Percentiles rank a stretch among this genome's conserved stretches.
Conservation (phyloP, 2,113 vertebrate genomes). For the Cygnus buccinator region DNA sequence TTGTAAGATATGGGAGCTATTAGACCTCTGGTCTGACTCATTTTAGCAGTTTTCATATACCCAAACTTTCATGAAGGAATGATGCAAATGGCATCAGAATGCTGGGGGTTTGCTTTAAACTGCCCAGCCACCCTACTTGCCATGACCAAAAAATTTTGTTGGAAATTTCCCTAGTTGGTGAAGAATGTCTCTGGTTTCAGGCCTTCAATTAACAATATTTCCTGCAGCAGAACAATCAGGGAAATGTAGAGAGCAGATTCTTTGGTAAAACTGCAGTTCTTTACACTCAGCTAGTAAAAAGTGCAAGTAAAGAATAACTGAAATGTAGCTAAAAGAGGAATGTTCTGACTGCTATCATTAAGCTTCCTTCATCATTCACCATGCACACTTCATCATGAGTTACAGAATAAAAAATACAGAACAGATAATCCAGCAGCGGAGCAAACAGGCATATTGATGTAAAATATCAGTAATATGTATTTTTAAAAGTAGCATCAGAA, state of each 20-base stretch:
- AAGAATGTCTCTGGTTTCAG: not conserved
- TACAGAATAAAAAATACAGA: not conserved
- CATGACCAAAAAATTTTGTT: not conserved
- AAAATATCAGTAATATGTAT: not conserved
- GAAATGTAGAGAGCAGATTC: not conserved
- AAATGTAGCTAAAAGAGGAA: not conserved
- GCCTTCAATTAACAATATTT: not conserved
- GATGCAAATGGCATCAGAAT: not conserved
- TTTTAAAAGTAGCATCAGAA: not conserved
- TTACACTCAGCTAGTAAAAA: not conserved
- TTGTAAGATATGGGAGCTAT: not conserved
- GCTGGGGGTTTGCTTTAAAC: not conserved
- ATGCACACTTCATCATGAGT: not conserved
- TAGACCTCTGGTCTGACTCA: not conserved
- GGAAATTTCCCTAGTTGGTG: not conserved
- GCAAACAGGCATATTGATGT: rapidly evolving
- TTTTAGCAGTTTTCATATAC: not conserved
- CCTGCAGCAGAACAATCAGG: not conserved
- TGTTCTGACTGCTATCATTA: not conserved
- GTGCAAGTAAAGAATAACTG: not conserved
- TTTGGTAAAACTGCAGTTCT: not conserved
- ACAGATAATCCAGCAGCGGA: not conserved
- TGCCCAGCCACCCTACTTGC: not conserved
- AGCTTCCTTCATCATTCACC: not conserved
- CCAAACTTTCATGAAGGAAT: not conserved